Base-by-base conservation (phyloP, 1,140 invertebrate species). In the Stenopsyche tienmushanensis region DNA sequence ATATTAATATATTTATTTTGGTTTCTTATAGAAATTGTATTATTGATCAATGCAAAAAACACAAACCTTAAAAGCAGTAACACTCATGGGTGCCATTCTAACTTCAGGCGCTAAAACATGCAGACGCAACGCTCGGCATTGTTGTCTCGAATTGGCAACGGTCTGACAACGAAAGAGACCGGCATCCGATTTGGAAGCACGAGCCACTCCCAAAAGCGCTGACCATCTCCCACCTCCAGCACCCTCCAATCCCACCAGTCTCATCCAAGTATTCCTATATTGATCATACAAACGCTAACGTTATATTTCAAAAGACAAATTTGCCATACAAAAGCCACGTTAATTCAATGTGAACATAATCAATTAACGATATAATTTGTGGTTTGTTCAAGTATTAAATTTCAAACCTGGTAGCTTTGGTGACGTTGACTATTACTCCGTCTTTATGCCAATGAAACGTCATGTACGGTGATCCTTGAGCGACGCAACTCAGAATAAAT, bases 401-500 rank as follows among this genome's bases (percentile, higher is more conserved):
- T 29, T 15, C 24, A 82, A 79, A 90, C 89, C 89, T 89, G 39
- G 80, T 85, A 20, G 88, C 84, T 71, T 84, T 85, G 60, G 85
- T 86, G 66, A 84, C 85, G 74, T 92, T 91, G 59, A 92, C 85
- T 64, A 84, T 82, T 53, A 88, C 83, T 1, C 86, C 85, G 73
- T 93, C 90, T 74, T 92, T 93, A 79, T 86, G 91, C 90, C 90
- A 93, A 26, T 84, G 83, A 73, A 92, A 92, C 26, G 82, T 83
- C 72, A 89, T 88, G 34, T 83, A 80, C 1, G 87, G 83, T 58
- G 89, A 90, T 64, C 90, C 90, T 71, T 90, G 85, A 29, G 89
- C 89, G 47, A 85, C 80, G 72, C 90, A 93, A 49, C 86, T 88
- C 67, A 93, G 77, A 69, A 88, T 85, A 69, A 92, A 90, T 72